Percentiles rank a stretch among this genome's conserved stretches.
phyloP scores from a whole-genome alignment of 2,888 invertebrate species.

The Cerastis leucographa region DNA sequence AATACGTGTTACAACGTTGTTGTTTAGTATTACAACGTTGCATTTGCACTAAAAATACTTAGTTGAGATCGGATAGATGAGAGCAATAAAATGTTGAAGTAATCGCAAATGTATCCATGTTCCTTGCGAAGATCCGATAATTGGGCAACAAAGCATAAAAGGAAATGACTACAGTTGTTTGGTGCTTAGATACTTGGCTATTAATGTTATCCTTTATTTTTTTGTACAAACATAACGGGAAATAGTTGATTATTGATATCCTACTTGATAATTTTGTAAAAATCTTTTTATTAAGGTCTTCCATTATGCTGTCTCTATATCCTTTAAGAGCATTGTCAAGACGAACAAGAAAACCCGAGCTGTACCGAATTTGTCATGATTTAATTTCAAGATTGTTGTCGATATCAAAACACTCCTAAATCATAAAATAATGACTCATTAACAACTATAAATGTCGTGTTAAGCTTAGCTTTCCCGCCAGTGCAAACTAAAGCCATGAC shows the following conservation, averaged over 20 bases:
- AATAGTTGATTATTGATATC: not conserved
- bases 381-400: too few species aligned
- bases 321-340: not conserved
- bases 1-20: constrained; percentile 7
- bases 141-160: not conserved
- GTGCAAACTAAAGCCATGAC: constrained; percentile 36
- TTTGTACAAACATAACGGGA: not conserved
- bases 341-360: not conserved
- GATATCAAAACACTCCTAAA: too few species aligned
- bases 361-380: not conserved
- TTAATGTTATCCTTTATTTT: not conserved
- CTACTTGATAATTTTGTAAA: not conserved
- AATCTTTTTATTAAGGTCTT: not conserved
- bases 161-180: not conserved
- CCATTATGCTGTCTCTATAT: not conserved
- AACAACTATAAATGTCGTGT: constrained; percentile 37
- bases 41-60: constrained; percentile 23
- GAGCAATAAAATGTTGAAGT: not conserved
- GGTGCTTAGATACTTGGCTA: not conserved
- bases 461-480: constrained; percentile 24
- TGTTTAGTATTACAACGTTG: not conserved
- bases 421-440: constrained; percentile 43
- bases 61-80: not conserved
- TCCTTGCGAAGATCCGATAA: constrained; percentile 8
- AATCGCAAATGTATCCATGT: constrained; percentile 5